phyloP scores from a whole-genome alignment of 2,797 vertebrate species.

The Microctenopoma lineatum region DNA sequence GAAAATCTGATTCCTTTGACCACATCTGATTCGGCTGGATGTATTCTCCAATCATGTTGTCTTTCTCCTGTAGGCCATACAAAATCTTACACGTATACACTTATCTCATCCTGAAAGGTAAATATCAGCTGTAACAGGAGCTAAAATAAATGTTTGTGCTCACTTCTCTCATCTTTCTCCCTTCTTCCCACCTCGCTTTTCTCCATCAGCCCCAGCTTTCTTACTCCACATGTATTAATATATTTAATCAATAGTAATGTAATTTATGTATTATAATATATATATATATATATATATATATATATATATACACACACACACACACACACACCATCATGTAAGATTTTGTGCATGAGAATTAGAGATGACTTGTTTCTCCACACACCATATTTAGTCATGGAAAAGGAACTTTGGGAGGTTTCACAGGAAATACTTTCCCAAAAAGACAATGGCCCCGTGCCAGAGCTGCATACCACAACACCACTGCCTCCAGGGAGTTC shows the following conservation, averaged over 20 bases:
- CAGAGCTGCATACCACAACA: conserved; percentile 18
- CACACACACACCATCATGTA: not conserved
- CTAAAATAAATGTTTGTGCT: conserved; percentile 30
- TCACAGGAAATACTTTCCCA: conserved; percentile 46
- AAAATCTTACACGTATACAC: not conserved
- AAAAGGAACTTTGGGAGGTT: conserved; percentile 13
- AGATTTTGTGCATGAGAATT: conserved; percentile 16
- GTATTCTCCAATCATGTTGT: not conserved
- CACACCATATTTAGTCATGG: conserved; percentile 47
- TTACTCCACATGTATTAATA: too few relatives aligned
- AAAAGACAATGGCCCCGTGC: conserved; percentile 30
- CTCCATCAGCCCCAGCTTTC: not conserved
- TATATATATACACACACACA: too few relatives aligned
- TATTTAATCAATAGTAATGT: too few relatives aligned
- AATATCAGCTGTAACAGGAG: conserved; percentile 30
- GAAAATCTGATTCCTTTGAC: not conserved
- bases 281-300: too few relatives aligned
- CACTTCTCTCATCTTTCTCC: not conserved
- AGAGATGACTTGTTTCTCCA: conserved; percentile 13
- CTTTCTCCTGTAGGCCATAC: not conserved
- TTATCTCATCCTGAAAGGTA: conserved; percentile 10
- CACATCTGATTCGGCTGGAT: too few relatives aligned
- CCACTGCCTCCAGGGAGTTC: not conserved
- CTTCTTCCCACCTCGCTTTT: not conserved
- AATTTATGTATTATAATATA: too few relatives aligned